Evolutionary conservation across 1,140 invertebrate genomes (phyloP), one percentile per base, ranked within the genome.

Genomic region (Rhopalosiphum maidis): DNA sequence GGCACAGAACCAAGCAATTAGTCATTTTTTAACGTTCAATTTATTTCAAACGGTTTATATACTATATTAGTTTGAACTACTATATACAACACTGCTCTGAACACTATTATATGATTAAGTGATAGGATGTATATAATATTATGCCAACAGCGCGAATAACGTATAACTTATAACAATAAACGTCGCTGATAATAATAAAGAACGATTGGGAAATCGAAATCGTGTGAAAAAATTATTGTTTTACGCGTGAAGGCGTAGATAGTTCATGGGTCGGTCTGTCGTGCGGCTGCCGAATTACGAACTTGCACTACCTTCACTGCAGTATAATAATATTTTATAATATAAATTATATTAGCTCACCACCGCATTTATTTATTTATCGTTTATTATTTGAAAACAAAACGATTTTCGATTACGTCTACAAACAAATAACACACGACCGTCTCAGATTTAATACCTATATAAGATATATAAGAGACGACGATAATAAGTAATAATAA

Each of bases 11-110:
- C 88, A 55, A 37, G 88, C 88, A 89, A 89, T 89, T 89, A 89
- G 88, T 89, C 88, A 55, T 89, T 89, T 55, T 55, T 89, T 89
- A 89, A 89, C 51, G 48, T 89, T 89, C 88, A 55, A 55, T 89
- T 55, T 54, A 89, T 89, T 89, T 37, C 22, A 37, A 89, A 25
- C 35, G 48, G 88, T n/a, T 18, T 46, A 18, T 21, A 46, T 21
- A 46, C 18, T 46, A 86, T 43, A 86, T 86, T 41, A 77, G 60
- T 77, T 77, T 77, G 60, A 77, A n/a, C 60, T 77, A 77, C 60
- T 77, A n/a, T n/a, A 5, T 18, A 77, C 30, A 77, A 77, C n/a
- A n/a, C 5, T 15, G 1, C 60, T 18, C 30, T 18, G 60, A 30
- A 77, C 35, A 48, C 30, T 68, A 68, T 30, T 25, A 68, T 68